Evolutionary conservation across 2,797 vertebrate genomes (phyloP).

Genomic region (Notolabrus celidotus): DNA sequence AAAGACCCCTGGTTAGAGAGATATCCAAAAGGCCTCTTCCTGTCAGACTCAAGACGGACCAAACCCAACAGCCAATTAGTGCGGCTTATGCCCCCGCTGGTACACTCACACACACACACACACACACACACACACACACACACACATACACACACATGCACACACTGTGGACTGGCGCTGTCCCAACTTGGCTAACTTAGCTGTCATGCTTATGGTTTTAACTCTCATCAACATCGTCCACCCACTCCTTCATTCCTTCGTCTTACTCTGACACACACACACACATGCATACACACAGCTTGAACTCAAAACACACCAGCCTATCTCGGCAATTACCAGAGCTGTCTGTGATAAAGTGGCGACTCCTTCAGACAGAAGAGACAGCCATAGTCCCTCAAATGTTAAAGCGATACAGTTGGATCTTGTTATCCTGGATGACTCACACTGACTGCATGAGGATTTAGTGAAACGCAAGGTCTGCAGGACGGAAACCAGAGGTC

Average conservation of each 20-base stretch:
- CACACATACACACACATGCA: conserved; percentile 28
- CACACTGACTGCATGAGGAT: conserved; percentile 40
- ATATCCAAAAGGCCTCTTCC: conserved; percentile 43
- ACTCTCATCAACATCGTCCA: conserved; percentile 55
- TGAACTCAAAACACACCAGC: conserved; percentile 36
- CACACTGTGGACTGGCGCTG: conserved; percentile 21
- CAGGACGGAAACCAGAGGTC: conserved; percentile 53
- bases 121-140: conserved; percentile 42
- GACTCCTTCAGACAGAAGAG: conserved; percentile 45
- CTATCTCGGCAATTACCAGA: conserved; percentile 67
- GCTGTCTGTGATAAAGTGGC: conserved; percentile 59
- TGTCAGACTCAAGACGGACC: conserved; percentile 34
- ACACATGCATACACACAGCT: conserved; percentile 8
- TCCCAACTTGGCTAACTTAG: conserved; percentile 43
- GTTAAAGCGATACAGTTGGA: conserved; percentile 57
- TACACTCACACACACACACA: conserved; percentile 25
- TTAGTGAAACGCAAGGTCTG: conserved; percentile 32
- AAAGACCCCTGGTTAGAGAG: conserved; percentile 22
- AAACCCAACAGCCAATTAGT: conserved; percentile 61
- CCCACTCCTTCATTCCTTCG: conserved; percentile 20
- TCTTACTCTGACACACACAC: conserved; percentile 10
- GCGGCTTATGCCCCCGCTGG: conserved; percentile 31
- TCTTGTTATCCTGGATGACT: conserved; percentile 64
- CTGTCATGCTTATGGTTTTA: conserved; percentile 72
- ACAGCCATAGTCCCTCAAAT: conserved; percentile 38